Conservation (phyloP, 2,888 invertebrate genomes). For the Sclerodermus sp. region DNA sequence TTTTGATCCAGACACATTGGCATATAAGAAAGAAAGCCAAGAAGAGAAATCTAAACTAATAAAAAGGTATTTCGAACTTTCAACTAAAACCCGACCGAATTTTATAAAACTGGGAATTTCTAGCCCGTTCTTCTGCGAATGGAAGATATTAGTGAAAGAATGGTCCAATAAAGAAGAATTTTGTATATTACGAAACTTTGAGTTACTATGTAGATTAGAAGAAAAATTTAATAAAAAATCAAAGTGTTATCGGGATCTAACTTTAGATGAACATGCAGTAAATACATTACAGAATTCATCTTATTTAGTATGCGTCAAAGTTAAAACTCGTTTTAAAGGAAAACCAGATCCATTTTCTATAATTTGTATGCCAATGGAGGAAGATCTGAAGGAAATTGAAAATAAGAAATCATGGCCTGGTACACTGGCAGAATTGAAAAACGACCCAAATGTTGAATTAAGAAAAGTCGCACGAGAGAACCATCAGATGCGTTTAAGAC, state of each 20-base stretch:
- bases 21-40: slow-evolving; percentile 65
- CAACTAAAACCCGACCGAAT: slow-evolving; percentile 85
- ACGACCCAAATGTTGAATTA: slow-evolving; percentile 65
- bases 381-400: slow-evolving; percentile 56
- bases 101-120: slow-evolving; percentile 75
- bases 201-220: slow-evolving; percentile 52
- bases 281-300: too few species aligned
- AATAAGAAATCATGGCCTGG: slow-evolving; percentile 56
- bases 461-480: slow-evolving; percentile 63
- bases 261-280: too few species aligned
- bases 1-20: slow-evolving; percentile 72
- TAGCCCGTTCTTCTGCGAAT: slow-evolving; percentile 78
- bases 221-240: background rate
- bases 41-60: slow-evolving; percentile 59
- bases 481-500: slow-evolving; percentile 66
- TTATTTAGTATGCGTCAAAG: slow-evolving; percentile 57
- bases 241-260: background rate
- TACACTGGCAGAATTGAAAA: slow-evolving; percentile 65
- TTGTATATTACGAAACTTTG: slow-evolving; percentile 67
- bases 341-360: slow-evolving; percentile 67
- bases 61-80: slow-evolving; percentile 71
- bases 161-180: slow-evolving; percentile 63
- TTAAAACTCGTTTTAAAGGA: slow-evolving; percentile 69
- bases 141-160: slow-evolving; percentile 70
- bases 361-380: slow-evolving; percentile 71